Conservation (phyloP, 2,113 vertebrate genomes). For the Vulpes ferrilata region DNA sequence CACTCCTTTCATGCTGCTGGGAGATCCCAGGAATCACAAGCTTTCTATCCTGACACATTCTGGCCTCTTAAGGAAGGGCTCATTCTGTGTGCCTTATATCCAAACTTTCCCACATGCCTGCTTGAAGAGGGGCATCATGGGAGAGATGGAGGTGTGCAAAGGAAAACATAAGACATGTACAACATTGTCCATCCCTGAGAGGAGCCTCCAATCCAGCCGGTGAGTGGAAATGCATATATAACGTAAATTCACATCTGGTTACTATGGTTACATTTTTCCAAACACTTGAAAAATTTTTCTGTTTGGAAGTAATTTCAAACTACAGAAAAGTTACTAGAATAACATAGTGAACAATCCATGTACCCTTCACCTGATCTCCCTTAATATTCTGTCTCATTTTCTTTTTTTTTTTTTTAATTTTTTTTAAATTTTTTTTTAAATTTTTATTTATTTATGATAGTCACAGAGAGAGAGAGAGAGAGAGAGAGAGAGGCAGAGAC, state of each 20-base stretch:
- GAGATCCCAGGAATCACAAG: background rate
- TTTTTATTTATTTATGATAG: too few species aligned
- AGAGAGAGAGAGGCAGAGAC: too few species aligned
- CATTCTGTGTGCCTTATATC: background rate
- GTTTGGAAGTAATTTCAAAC: constrained; percentile 6
- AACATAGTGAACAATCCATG: background rate
- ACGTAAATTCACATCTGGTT: background rate
- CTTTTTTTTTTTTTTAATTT: background rate
- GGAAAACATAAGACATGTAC: background rate
- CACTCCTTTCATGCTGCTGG: background rate
- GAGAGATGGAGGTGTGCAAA: background rate
- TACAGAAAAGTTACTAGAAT: background rate
- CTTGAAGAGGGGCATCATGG: background rate
- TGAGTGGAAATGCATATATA: background rate
- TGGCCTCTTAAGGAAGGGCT: background rate
- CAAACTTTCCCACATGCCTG: background rate
- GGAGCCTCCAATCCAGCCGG: background rate
- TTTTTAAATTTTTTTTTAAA: too few species aligned
- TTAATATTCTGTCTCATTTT: background rate
- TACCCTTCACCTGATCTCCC: background rate
- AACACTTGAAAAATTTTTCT: constrained; percentile 11
- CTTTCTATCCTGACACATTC: background rate
- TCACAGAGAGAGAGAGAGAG: too few species aligned
- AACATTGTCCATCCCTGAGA: background rate
- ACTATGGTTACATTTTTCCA: background rate